Evolutionary conservation across 2,888 invertebrate genomes (phyloP).

Genomic region (Zhuqinia jingwanae): DNA sequence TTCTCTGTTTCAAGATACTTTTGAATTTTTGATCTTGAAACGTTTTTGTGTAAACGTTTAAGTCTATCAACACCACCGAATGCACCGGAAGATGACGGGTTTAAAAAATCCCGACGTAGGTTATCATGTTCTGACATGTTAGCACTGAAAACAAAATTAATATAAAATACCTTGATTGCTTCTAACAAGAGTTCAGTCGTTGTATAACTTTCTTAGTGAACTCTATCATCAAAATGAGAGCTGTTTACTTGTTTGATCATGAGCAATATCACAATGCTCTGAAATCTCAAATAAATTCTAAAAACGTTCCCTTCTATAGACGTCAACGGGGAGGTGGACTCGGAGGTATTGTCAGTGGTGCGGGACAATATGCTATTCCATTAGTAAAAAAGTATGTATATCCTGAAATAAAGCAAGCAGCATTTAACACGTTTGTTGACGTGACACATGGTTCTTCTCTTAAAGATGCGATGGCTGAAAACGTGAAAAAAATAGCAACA

Average conservation of each 20-base stretch:
- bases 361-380: conserved; percentile 50
- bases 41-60: background rate
- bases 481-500: background rate
- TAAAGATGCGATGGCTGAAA: background rate
- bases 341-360: conserved; percentile 27
- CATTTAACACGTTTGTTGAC: conserved; percentile 24
- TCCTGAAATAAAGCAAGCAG: conserved; percentile 53
- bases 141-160: too few species aligned
- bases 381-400: conserved; percentile 50
- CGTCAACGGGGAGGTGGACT: conserved; percentile 63
- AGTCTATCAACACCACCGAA: conserved; percentile 15
- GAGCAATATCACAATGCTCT: conserved; percentile 56
- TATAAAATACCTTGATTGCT: background rate
- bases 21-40: background rate
- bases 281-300: conserved; percentile 5
- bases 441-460: background rate
- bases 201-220: background rate
- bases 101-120: too few species aligned
- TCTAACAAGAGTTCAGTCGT: background rate
- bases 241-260: conserved; percentile 41
- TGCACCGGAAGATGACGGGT: background rate
- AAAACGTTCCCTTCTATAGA: background rate
- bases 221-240: conserved; percentile 44
- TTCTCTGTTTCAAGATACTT: background rate
- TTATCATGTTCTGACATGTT: too few species aligned